Conservation (phyloP, 2,797 vertebrate genomes). For the Prunella strophiata region DNA sequence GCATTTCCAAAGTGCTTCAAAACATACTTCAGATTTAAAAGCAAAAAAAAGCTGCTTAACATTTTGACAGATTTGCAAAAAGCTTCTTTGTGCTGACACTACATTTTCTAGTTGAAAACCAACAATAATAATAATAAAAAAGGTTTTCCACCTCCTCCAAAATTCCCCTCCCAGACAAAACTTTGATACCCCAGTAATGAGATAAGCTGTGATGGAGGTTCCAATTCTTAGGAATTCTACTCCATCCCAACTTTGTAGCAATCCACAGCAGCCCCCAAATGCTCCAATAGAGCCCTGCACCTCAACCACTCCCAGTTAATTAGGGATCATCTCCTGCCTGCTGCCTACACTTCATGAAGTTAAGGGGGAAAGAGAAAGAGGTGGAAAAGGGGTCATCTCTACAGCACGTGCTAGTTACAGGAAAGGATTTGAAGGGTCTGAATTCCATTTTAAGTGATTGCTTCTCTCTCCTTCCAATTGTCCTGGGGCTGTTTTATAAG, state of each 20-base stretch:
- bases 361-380: neutral
- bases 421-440: neutral
- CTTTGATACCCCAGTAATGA: neutral
- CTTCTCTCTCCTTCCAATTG: neutral
- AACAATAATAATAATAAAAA: neutral
- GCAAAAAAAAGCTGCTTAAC: slow-evolving; percentile 43
- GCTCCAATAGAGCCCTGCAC: neutral
- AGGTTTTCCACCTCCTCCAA: neutral
- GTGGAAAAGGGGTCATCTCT: neutral
- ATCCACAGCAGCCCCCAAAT: neutral
- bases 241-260: neutral
- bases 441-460: neutral
- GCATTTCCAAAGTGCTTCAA: slow-evolving; percentile 65
- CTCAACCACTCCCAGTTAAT: neutral
- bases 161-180: neutral
- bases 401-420: neutral
- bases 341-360: neutral
- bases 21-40: slow-evolving; percentile 62
- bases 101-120: slow-evolving; percentile 34
- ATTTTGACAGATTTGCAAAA: slow-evolving; percentile 57
- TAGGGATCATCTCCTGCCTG: neutral
- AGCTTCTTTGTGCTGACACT: slow-evolving; percentile 51
- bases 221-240: accelerated
- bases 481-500: neutral
- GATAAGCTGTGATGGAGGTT: neutral